These are phyloP conservation scores for Herpailurus yagouaroundi DNA, from an alignment of 2,113 vertebrate genomes.

Conservation along the genomic window DNA sequence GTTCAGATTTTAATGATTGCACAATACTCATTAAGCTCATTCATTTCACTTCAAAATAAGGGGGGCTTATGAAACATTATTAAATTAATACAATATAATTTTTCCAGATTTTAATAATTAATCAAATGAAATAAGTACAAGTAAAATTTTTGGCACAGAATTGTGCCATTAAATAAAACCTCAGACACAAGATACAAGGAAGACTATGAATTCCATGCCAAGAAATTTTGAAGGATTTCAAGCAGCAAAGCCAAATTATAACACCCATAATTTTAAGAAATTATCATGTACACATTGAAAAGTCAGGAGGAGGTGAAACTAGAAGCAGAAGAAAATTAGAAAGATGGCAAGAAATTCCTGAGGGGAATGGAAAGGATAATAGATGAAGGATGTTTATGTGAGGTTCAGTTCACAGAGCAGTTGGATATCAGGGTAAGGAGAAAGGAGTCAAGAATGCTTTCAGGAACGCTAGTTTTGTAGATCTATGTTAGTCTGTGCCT, in stretches of 20 bases:
- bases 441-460: not conserved
- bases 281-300: not conserved
- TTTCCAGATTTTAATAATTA: not conserved
- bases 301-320: not conserved
- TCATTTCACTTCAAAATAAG: not conserved
- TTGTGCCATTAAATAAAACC: not conserved
- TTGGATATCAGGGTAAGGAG: not conserved
- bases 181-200: not conserved
- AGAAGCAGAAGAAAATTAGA: not conserved
- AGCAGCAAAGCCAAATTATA: not conserved
- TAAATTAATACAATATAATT: not conserved
- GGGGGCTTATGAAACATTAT: not conserved
- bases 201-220: not conserved
- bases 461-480: not conserved
- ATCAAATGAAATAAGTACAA: not conserved
- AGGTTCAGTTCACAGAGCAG: not conserved
- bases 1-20: not conserved
- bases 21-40: not conserved
- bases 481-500: not conserved
- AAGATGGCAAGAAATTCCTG: not conserved
- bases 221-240: not conserved
- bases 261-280: not conserved
- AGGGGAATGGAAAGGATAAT: not conserved
- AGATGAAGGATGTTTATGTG: not conserved
- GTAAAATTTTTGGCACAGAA: not conserved